A percentile compares a stretch with the other conserved stretches of the same genome.
These are phyloP conservation scores for Drosophila kikkawai DNA, from an alignment of 1,140 invertebrate genomes.

Conservation along the genomic window DNA sequence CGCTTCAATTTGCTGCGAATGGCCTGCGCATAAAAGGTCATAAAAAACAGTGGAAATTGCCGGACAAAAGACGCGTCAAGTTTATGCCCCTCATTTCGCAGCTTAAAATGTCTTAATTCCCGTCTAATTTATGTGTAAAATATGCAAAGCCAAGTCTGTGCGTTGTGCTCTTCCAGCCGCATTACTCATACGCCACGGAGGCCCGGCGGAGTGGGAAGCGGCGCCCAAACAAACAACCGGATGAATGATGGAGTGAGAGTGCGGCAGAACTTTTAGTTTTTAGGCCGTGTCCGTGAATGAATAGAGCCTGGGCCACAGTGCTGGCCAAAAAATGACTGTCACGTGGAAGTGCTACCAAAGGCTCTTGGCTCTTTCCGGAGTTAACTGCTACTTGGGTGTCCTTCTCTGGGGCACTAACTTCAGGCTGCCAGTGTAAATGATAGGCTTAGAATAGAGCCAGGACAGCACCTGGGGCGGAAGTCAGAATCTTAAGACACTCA, in stretches of 20 bases:
- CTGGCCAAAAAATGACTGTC: constrained; percentile 11
- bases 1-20: constrained; percentile 69
- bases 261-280: constrained; percentile 43
- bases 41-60: constrained; percentile 47
- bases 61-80: constrained; percentile 49
- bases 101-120: constrained; percentile 76
- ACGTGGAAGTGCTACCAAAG: no score
- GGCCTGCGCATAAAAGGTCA: constrained; percentile 50
- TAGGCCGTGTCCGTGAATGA: constrained; percentile 34
- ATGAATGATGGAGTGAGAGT: constrained; percentile 31
- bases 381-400: constrained; percentile 1
- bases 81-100: constrained; percentile 66
- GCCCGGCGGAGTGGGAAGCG: not conserved
- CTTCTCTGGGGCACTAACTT: not conserved
- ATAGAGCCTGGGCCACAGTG: constrained; percentile 15
- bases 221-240: constrained; percentile 43
- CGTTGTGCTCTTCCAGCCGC: constrained; percentile 29
- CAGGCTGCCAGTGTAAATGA: constrained; percentile 25
- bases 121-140: constrained; percentile 69
- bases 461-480: constrained; percentile 31
- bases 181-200: constrained; percentile 70
- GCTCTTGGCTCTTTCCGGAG: constrained; percentile 17
- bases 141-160: constrained; percentile 60
- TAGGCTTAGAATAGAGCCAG: constrained; percentile 25
- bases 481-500: constrained; percentile 1